Percentiles rank a stretch among this genome's conserved stretches.
These are phyloP conservation scores for Polylopha cassiicola DNA, from an alignment of 2,888 invertebrate species.

Conservation along the genomic window DNA sequence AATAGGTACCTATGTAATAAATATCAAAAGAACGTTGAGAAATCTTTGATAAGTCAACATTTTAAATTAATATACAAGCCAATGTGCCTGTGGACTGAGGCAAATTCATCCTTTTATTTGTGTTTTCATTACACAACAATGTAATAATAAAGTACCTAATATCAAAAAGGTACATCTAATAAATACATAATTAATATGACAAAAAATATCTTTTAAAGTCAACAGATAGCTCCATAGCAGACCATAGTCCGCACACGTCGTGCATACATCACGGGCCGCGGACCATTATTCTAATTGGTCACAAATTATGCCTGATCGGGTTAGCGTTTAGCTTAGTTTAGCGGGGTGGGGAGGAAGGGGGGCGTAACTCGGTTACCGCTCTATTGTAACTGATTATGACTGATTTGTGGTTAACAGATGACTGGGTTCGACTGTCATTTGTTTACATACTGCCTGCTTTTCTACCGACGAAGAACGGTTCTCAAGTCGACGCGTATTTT, in stretches of 20 bases:
- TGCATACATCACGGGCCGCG: slow-evolving; percentile 69
- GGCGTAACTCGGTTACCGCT: slow-evolving; percentile 58
- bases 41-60: too few relatives aligned
- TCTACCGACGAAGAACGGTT: background rate
- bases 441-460: background rate
- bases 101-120: too few relatives aligned
- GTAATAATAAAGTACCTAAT: too few relatives aligned
- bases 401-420: slow-evolving; percentile 35
- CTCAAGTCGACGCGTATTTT: too few relatives aligned
- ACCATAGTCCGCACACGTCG: slow-evolving; percentile 42
- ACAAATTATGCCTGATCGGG: slow-evolving; percentile 77
- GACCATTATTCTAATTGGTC: slow-evolving; percentile 78
- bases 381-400: slow-evolving; percentile 47
- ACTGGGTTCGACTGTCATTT: background rate
- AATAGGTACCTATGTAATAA: too few relatives aligned
- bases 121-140: too few relatives aligned
- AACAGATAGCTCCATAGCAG: slow-evolving; percentile 33
- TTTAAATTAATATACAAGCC: too few relatives aligned
- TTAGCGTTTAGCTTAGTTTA: slow-evolving; percentile 70
- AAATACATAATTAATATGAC: too few relatives aligned
- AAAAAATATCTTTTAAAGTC: too few relatives aligned
- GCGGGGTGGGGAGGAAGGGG: slow-evolving; percentile 39
- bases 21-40: too few relatives aligned
- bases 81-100: too few relatives aligned
- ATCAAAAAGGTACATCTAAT: too few relatives aligned